Conservation (phyloP, 2,797 vertebrate species). For the Takifugu rubripes region DNA sequence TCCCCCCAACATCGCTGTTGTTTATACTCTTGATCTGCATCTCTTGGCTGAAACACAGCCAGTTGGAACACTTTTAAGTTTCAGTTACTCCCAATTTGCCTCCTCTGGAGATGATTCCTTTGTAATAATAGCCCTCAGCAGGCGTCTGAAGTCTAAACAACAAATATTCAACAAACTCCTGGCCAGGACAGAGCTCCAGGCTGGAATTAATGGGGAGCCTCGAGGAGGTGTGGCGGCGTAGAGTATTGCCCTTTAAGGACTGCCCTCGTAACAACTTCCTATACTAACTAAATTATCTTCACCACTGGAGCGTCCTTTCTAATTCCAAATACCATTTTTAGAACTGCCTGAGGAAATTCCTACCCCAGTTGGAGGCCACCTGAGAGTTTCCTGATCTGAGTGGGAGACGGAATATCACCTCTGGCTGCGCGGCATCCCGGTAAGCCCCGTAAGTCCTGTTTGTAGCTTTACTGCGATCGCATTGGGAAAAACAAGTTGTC, state of each 20-base stretch:
- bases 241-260: conserved; percentile 56
- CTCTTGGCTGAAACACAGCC: conserved; percentile 31
- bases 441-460: conserved; percentile 12
- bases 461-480: not conserved
- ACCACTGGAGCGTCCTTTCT: conserved; percentile 32
- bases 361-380: conserved; percentile 43
- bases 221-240: conserved; percentile 51
- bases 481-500: conserved; percentile 2
- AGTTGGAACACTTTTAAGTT: conserved; percentile 59
- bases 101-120: conserved; percentile 50
- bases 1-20: conserved; percentile 16
- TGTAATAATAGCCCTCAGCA: conserved; percentile 64
- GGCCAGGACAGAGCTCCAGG: conserved; percentile 47
- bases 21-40: conserved; percentile 2
- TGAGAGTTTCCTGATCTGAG: conserved; percentile 44
- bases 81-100: conserved; percentile 51
- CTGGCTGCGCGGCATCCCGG: conserved; percentile 25
- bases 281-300: conserved; percentile 51
- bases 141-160: conserved; percentile 44
- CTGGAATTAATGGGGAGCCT: conserved; percentile 47
- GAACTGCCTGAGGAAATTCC: conserved; percentile 34
- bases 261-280: conserved; percentile 35
- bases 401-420: conserved; percentile 34
- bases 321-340: conserved; percentile 43
- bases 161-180: conserved; percentile 40